Evolutionary conservation across 2,888 invertebrate species (phyloP), one percentile per base, ranked within the genome.

Genomic region (Drosophila mimica): DNA sequence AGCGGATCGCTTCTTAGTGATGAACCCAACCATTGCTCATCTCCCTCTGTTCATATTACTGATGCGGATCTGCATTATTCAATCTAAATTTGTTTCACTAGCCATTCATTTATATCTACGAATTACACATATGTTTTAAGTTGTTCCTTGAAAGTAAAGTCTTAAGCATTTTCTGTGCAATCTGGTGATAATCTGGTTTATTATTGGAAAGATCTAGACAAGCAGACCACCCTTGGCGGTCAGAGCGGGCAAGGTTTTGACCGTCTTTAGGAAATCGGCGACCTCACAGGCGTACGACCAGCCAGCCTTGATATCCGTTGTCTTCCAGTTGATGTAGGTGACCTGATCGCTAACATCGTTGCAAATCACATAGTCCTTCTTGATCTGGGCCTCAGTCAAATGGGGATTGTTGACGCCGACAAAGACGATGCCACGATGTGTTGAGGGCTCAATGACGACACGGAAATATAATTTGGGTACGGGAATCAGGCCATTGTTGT

Each of bases 401-500:
- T 93, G 92, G 3, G 93, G 93, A 89, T 93, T 93, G 73, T 93
- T 93, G 0, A 92, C 92, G 2, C 94, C 94, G 11, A 95, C 72
- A 48, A 95, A 93, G 13, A 94, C 95, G 30, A 95, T 92, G 4
- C 94, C 95, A 20, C 92, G 89, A 33, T 93, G 81, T 0, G 89
- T 92, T 0, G 72, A 70, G 3, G 93, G 93, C 64, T 95, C 94
- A 74, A 95, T 94, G 13, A 95, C 91, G 1, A 95, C 93, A 83
- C 95, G 95, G 94, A 94, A 95, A 73, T 93, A 94, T n/a, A 94
- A 67, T 80, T 93, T 93, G 1, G 95, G 95, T 11, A 95, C 94
- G 0, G 95, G 94, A 56, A 95, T 90, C 60, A 92, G 91, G n/a
- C 89, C 92, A 9, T 92, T 91, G 34, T 91, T 85, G 43, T 92